These are phyloP conservation scores for Chiloscyllium plagiosum DNA, from an alignment of 2,113 vertebrate genomes.

Conservation along the genomic window DNA sequence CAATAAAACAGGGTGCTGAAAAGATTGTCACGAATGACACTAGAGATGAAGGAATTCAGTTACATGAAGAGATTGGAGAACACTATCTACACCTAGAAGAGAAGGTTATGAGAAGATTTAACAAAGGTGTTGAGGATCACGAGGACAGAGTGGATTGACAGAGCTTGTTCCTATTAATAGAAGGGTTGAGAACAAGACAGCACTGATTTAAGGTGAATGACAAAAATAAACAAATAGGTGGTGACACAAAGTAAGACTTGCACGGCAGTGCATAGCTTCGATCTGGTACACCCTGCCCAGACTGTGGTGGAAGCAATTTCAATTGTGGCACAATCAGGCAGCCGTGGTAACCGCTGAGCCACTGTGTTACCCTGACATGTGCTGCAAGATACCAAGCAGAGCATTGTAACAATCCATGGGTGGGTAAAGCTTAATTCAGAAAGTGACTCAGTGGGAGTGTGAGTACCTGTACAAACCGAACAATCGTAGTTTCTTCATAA, in stretches of 20 bases:
- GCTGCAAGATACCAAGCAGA: not conserved
- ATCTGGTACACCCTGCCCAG: too few species aligned
- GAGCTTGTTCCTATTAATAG: too few species aligned
- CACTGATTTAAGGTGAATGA: too few species aligned
- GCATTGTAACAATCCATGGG: not conserved
- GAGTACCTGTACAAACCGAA: constrained; percentile 86
- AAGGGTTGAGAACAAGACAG: too few species aligned
- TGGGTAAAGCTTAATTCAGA: not conserved
- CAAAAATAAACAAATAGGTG: too few species aligned
- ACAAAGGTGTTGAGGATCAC: not conserved
- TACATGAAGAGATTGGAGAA: not conserved
- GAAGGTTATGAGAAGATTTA: not conserved
- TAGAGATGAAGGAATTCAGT: not conserved
- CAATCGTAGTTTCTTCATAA: constrained; percentile 78
- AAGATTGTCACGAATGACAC: not conserved
- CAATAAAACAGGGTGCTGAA: not conserved
- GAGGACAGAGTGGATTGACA: too few species aligned
- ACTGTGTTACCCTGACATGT: too few species aligned
- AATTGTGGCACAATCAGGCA: not conserved
- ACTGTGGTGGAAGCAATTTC: not conserved
- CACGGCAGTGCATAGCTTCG: not conserved
- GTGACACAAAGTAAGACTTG: not conserved
- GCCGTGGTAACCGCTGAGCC: too few species aligned
- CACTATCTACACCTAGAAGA: too few species aligned
- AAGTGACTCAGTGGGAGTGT: not conserved